Evolutionary conservation across 2,797 vertebrate species (phyloP).

Genomic region (Hirundo rustica): DNA sequence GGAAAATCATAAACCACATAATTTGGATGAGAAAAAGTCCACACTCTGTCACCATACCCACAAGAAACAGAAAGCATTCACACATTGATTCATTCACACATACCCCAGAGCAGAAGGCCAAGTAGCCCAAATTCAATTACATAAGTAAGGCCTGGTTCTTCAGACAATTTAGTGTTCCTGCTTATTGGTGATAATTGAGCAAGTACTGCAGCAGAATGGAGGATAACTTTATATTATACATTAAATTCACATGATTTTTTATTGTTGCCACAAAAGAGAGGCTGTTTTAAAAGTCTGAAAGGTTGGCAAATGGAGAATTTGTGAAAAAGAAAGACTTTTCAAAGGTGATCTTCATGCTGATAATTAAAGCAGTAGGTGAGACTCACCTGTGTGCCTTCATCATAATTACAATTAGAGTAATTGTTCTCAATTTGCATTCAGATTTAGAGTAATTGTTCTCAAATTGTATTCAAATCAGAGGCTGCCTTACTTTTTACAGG

Average conservation of each 20-base stretch:
- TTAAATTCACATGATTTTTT: not conserved
- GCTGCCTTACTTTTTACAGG: not conserved
- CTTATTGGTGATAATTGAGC: not conserved
- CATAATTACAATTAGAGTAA: not conserved
- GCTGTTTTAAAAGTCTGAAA: not conserved
- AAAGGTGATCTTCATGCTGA: not conserved
- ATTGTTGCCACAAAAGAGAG: not conserved
- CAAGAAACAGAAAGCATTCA: not conserved
- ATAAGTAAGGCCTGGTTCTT: not conserved
- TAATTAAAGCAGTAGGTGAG: not conserved
- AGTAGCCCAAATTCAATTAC: not conserved
- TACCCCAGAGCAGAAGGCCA: not conserved
- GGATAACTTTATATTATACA: not conserved
- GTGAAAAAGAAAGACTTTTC: not conserved
- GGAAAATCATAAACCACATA: not conserved
- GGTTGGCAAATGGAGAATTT: not conserved
- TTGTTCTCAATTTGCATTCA: not conserved
- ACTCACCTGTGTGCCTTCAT: not conserved
- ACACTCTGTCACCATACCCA: not conserved
- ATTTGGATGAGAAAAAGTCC: not conserved
- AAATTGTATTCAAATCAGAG: not conserved
- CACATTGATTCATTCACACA: fast-evolving
- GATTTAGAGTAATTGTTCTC: not conserved
- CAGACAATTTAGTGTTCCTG: not conserved
- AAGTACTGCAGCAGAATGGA: not conserved